Conservation (phyloP, 2,888 invertebrate genomes). For the Metallyticus violacea region DNA sequence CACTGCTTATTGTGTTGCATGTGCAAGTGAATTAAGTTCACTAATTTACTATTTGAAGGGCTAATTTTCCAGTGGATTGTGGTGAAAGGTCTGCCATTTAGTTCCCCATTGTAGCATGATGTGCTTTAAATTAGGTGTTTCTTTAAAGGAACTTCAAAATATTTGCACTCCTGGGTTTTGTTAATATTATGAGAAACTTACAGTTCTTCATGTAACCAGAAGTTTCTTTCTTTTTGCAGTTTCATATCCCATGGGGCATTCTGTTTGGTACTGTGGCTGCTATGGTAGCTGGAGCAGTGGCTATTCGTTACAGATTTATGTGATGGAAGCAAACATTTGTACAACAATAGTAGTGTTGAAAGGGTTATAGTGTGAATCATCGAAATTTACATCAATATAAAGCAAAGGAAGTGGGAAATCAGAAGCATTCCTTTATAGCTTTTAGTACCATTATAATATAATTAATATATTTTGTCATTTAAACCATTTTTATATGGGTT, state of each 20-base stretch:
- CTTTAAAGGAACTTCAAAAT: too few relatives aligned
- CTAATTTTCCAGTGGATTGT: too few relatives aligned
- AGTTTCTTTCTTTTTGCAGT: slow-evolving; percentile 9
- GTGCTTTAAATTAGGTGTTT: too few relatives aligned
- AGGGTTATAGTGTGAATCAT: background rate
- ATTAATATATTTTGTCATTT: background rate
- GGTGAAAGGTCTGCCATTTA: too few relatives aligned
- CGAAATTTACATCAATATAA: background rate
- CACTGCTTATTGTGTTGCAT: too few relatives aligned
- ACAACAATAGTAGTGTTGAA: too few relatives aligned
- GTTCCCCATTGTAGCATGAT: too few relatives aligned
- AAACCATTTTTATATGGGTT: background rate
- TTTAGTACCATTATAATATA: background rate
- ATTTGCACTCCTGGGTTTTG: too few relatives aligned
- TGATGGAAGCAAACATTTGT: slow-evolving; percentile 6
- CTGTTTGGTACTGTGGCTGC: slow-evolving; percentile 65
- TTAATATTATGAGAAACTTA: background rate
- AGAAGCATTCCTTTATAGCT: background rate
- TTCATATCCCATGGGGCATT: slow-evolving; percentile 58
- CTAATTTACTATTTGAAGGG: too few relatives aligned
- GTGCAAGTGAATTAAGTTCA: too few relatives aligned
- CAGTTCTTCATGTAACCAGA: background rate
- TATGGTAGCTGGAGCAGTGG: slow-evolving; percentile 65
- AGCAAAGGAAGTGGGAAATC: background rate
- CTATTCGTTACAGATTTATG: slow-evolving; percentile 65